Percentiles rank a stretch among this genome's conserved stretches.
These are phyloP conservation scores for Zelleria hepariella DNA, from an alignment of 2,888 invertebrate genomes.

Conservation along the genomic window DNA sequence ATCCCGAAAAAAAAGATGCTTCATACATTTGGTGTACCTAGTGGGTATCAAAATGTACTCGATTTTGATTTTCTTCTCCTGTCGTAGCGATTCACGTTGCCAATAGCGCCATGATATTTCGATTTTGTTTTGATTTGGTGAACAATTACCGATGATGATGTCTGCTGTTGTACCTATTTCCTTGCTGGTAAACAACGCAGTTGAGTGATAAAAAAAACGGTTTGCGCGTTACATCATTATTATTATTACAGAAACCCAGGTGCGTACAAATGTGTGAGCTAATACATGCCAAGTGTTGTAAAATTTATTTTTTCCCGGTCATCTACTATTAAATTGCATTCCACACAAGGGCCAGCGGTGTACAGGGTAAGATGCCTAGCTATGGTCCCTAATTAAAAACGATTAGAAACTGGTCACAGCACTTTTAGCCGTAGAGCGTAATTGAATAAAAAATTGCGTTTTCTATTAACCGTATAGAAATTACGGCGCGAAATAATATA, in stretches of 20 bases:
- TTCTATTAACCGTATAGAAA: slow-evolving; percentile 4
- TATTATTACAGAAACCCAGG: neutral
- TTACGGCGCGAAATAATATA: neutral
- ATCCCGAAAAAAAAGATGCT: too few relatives aligned
- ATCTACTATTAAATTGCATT: neutral
- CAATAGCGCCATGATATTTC: too few relatives aligned
- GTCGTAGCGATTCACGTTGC: too few relatives aligned
- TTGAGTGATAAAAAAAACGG: neutral
- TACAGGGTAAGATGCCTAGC: too few relatives aligned
- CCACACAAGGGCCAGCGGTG: neutral
- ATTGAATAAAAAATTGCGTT: slow-evolving; percentile 8
- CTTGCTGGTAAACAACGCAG: too few relatives aligned
- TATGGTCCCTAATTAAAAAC: slow-evolving; percentile 2
- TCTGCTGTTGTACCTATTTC: too few relatives aligned
- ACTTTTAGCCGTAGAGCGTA: neutral
- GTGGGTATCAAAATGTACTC: too few relatives aligned
- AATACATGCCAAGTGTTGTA: neutral
- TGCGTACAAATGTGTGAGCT: neutral
- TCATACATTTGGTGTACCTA: too few relatives aligned
- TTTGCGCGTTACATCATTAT: neutral
- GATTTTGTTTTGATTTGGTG: too few relatives aligned
- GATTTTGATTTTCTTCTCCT: too few relatives aligned
- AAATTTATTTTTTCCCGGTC: neutral
- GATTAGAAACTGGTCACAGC: slow-evolving; percentile 3
- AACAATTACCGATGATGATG: too few relatives aligned